Percentiles rank a stretch among this genome's conserved stretches.
phyloP scores from a whole-genome alignment of 2,113 vertebrate genomes.

The Otis tarda region DNA sequence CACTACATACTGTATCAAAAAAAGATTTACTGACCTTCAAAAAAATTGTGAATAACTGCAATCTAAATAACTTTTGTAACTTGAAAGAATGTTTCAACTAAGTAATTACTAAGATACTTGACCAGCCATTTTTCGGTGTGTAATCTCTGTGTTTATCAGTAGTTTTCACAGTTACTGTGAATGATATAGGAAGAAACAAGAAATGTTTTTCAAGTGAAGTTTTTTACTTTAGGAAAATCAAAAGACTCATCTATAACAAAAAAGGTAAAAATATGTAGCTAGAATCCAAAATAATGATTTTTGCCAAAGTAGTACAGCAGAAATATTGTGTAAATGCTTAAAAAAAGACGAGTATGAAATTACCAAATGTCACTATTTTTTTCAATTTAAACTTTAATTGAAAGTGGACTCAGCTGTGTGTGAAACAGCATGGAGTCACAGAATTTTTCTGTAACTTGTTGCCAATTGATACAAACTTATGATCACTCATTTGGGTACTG shows the following conservation, averaged over 20 bases:
- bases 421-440: not conserved
- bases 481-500: not conserved
- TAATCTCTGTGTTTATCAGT: constrained; percentile 13
- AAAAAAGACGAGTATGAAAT: not conserved
- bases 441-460: not conserved
- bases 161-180: not conserved
- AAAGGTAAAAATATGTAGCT: not conserved
- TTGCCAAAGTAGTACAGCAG: not conserved
- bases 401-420: not conserved
- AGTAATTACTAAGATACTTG: constrained; percentile 5
- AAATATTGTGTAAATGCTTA: not conserved
- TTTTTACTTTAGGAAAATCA: not conserved
- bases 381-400: not conserved
- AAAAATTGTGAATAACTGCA: constrained; percentile 9
- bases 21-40: constrained; percentile 9
- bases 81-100: not conserved
- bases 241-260: not conserved
- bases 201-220: not conserved
- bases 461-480: not conserved
- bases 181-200: not conserved
- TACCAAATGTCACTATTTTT: not conserved
- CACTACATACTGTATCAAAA: constrained; percentile 15
- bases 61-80: constrained; percentile 1
- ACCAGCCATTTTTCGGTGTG: not conserved
- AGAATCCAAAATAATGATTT: not conserved